Evolutionary conservation across 2,797 vertebrate genomes (phyloP).

Genomic region (Notolabrus celidotus): DNA sequence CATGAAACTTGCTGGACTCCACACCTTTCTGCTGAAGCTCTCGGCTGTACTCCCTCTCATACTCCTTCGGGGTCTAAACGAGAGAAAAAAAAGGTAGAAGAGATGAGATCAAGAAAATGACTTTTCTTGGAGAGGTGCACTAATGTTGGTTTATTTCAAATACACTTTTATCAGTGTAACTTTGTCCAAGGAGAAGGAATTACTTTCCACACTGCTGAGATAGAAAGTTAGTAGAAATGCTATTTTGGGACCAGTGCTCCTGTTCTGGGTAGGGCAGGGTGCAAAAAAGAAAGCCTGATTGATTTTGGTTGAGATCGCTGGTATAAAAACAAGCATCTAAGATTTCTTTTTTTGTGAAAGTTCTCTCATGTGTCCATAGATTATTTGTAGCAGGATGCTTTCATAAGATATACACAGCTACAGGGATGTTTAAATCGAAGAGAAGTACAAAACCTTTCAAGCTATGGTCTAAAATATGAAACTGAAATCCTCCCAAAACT

Average conservation of each 20-base stretch:
- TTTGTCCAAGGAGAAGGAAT: slow-evolving; percentile 6
- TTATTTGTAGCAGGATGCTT: not conserved
- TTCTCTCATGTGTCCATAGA: slow-evolving; percentile 13
- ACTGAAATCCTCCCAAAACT: not conserved
- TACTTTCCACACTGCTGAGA: slow-evolving; percentile 14
- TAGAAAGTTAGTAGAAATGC: slow-evolving; percentile 30
- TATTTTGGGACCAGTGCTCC: slow-evolving; percentile 19
- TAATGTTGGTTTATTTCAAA: not conserved
- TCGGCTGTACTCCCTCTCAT: slow-evolving; percentile 94
- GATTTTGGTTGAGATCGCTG: slow-evolving; percentile 29
- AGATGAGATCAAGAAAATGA: not conserved
- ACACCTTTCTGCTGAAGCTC: slow-evolving; percentile 92
- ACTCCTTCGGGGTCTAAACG: slow-evolving; percentile 94
- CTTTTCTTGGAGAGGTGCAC: not conserved
- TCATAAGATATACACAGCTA: not conserved
- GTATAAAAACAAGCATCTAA: slow-evolving; percentile 19
- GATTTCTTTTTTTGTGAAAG: slow-evolving; percentile 6
- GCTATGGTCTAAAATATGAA: not conserved
- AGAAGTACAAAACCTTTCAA: not conserved
- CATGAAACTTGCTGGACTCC: slow-evolving; percentile 98
- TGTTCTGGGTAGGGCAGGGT: slow-evolving; percentile 1
- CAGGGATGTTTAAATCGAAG: not conserved
- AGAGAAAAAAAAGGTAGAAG: not conserved
- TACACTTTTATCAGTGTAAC: slow-evolving; percentile 1
- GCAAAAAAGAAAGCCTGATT: slow-evolving; percentile 27